phyloP scores from a whole-genome alignment of 2,797 vertebrate genomes.

The Micromesistius poutassou region DNA sequence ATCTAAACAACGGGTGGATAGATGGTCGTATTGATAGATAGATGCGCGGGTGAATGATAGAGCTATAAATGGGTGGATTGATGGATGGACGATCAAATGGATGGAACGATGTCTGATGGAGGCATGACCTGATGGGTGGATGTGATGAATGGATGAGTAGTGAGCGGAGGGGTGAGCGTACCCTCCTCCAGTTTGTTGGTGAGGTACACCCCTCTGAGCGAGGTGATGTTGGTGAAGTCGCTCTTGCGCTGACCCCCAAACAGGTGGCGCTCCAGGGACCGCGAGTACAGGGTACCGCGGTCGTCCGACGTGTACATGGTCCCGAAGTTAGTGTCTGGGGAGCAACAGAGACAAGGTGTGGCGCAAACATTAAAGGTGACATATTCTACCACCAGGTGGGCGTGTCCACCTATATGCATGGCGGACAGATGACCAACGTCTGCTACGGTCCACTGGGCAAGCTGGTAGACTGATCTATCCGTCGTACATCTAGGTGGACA shows the following conservation, averaged over 20 bases:
- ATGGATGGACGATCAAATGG: background rate
- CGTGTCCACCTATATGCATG: too few species aligned
- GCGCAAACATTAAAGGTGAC: too few species aligned
- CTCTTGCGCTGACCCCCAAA: conserved; percentile 76
- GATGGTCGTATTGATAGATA: background rate
- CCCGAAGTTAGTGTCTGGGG: conserved; percentile 75
- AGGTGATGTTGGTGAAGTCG: conserved; percentile 80
- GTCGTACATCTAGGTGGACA: too few species aligned
- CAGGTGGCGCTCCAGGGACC: conserved; percentile 78
- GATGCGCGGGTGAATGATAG: background rate
- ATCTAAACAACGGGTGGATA: background rate
- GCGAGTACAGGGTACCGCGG: conserved; percentile 76
- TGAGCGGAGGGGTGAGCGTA: conserved; percentile 21
- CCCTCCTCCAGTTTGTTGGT: conserved; percentile 75
- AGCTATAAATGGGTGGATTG: background rate
- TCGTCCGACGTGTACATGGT: conserved; percentile 81
- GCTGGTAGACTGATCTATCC: too few species aligned
- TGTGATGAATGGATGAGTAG: background rate
- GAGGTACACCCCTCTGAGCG: conserved; percentile 77
- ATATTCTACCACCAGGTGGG: too few species aligned
- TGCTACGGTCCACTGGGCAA: too few species aligned
- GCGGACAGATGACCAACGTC: too few species aligned
- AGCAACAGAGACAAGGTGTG: background rate
- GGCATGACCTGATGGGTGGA: background rate
- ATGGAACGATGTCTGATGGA: background rate